Evolutionary conservation across 2,888 invertebrate genomes (phyloP), one percentile per base, ranked within the genome.

Genomic region (Tachystola acroxantha): DNA sequence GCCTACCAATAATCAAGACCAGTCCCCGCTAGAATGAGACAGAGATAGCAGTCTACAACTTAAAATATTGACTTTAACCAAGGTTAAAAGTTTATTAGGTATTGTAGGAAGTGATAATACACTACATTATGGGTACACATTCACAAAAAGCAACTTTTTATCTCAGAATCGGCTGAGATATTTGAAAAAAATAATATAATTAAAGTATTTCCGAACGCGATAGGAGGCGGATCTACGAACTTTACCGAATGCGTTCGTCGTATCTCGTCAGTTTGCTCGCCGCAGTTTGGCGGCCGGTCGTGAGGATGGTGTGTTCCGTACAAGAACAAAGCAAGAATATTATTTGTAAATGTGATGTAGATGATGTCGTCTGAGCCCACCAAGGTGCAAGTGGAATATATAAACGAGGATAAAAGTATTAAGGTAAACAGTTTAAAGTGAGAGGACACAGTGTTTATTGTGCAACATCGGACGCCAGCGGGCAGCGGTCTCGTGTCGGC

Each of bases 1-100:
- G 82, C 86, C 87, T 87, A 87, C 87, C 87, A 86, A 87, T 86
- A 87, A 87, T 85, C 85, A 84, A 85, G 82, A 85, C 78, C 69
- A 72, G 77, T 79, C 73, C 64, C 51, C 40, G 55, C 50, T 50
- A 67, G 77, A 85, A 64, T 33, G 81, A 79, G 82, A 85, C 45
- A 51, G 84, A 64, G 63, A 70, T 64, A 75, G 33, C 53, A 46
- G 39, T 42, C 46, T 44, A 40, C 44, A 63, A 50, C 33, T 53
- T 28, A 22, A 48, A 59, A 62, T 43, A 48, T 25, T 36, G 37
- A 24, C 26, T 47, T 53, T 47, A 34, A 14, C 25, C 10, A 19
- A 1, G n/a, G 3, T 27, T n/a, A 27, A 3, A 27, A 3, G 2
- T 2, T n/a, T 24, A 9, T n/a, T 24, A n/a, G n/a, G n/a, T 2